A percentile compares a stretch with the other conserved stretches of the same genome.
These are phyloP conservation scores for Cossypha polioptera DNA, from an alignment of 2,797 vertebrate genomes.

Conservation along the genomic window DNA sequence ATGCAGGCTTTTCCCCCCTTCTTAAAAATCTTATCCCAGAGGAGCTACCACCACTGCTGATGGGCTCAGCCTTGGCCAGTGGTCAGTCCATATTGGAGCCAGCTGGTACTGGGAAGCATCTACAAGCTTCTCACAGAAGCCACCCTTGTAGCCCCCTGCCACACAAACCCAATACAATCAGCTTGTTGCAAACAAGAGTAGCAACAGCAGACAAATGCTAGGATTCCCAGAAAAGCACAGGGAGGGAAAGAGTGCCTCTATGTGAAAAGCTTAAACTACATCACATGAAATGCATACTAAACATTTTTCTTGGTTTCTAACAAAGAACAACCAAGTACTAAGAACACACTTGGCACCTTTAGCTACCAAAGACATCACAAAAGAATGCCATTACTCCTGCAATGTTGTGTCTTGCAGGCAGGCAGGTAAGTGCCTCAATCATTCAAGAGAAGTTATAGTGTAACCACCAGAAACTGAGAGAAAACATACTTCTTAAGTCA, in stretches of 20 bases:
- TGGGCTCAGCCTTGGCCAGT: not conserved
- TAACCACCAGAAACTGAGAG: not conserved
- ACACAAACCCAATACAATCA: not conserved
- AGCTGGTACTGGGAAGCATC: not conserved
- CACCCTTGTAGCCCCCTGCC: not conserved
- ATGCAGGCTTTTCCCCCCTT: not conserved
- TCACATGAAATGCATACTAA: not conserved
- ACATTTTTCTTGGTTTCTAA: not conserved
- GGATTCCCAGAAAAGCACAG: not conserved
- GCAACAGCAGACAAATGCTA: not conserved
- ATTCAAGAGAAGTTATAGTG: not conserved
- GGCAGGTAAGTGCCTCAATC: not conserved
- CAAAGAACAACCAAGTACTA: not conserved
- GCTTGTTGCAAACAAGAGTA: not conserved
- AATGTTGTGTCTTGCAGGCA: not conserved
- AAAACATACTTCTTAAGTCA: slow-evolving; percentile 1
- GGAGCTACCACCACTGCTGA: not conserved
- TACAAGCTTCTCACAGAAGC: not conserved
- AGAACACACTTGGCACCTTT: not conserved
- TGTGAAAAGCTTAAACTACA: not conserved
- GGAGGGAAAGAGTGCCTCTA: not conserved
- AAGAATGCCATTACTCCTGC: not conserved
- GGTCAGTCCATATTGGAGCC: not conserved
- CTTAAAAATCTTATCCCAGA: not conserved
- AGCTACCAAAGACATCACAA: not conserved